Evolutionary conservation across 2,888 invertebrate species (phyloP).

Genomic region (Drosophila glabriapex): DNA sequence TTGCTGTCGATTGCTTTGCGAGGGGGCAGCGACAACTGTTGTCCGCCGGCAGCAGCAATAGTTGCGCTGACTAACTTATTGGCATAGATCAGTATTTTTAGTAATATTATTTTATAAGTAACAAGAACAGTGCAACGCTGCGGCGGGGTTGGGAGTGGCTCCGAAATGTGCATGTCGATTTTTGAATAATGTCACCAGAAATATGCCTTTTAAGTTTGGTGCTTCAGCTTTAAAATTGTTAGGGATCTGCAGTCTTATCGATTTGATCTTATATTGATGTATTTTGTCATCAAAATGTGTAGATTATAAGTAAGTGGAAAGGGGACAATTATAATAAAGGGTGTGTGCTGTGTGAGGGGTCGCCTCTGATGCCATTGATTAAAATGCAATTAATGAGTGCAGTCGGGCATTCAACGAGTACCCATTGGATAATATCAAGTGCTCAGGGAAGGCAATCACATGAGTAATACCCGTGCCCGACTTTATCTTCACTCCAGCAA

Average conservation of each 20-base stretch:
- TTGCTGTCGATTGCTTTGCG: background rate
- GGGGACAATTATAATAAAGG: background rate
- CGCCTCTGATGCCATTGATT: slow-evolving; percentile 1
- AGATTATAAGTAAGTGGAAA: background rate
- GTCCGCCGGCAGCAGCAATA: background rate
- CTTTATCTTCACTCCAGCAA: slow-evolving; percentile 20
- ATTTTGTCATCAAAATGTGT: too few species aligned
- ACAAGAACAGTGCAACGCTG: too few species aligned
- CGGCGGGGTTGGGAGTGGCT: background rate
- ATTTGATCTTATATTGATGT: background rate
- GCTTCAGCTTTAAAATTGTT: background rate
- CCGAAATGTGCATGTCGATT: background rate
- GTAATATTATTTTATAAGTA: background rate
- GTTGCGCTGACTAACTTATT: slow-evolving; percentile 1
- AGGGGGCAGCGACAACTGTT: slow-evolving; percentile 7
- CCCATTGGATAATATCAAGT: slow-evolving; percentile 22
- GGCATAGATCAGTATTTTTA: background rate
- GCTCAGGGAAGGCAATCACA: slow-evolving; percentile 44
- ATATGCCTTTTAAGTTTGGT: background rate
- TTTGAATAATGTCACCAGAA: background rate
- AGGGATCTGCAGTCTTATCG: background rate
- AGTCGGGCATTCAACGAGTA: slow-evolving; percentile 28
- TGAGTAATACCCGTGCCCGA: slow-evolving; percentile 32
- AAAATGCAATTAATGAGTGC: slow-evolving; percentile 23
- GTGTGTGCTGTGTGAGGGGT: background rate